Evolutionary conservation across 2,797 vertebrate species (phyloP), one percentile per base, ranked within the genome.

Genomic region (Channallabes apus): DNA sequence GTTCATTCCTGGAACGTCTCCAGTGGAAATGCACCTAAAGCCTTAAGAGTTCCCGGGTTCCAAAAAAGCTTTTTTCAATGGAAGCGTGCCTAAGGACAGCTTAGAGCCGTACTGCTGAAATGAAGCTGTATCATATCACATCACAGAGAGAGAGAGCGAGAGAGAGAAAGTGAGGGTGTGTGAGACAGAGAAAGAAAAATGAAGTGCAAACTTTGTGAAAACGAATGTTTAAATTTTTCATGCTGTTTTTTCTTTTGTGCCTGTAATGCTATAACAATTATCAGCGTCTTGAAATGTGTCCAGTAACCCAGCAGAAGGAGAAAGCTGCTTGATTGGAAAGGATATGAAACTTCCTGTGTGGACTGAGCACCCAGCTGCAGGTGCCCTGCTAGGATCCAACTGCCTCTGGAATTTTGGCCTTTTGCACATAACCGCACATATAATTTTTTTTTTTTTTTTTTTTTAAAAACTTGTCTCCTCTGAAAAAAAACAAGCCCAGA

Each of bases 271-370:
- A 92, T 94, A 92, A 93, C 94, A 93, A 59, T 95, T 94, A 94
- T 92, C 91, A 91, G 87, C 91, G 90, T 94, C 92, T 89, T 94
- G 93, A 95, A 96, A 92, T 80, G 56, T 89, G 90, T 95, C 94
- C 93, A 94, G 90, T 86, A 83, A 88, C 89, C 89, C 90, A 93
- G 89, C 94, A 94, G 93, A 96, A 95, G 94, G 94, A 86, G 76
- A 65, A 92, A 93, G 93, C 91, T 95, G 93, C 93, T 87, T 93
- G 92, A 95, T 94, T 92, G 93, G 93, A 94, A 94, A 96, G 95
- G 95, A 96, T 95, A 96, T 96, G 95, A 96, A 93, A 95, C 94
- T 96, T 98, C 96, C 96, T 97, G 95, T 91, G 56, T 92, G 95
- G 95, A 94, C 95, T 86, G 92, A 95, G 95, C 94, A 94, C 85